A percentile compares a stretch with the other conserved stretches of the same genome.
Conservation (phyloP, 1,140 invertebrate genomes). For the Ceratina calcarata region DNA sequence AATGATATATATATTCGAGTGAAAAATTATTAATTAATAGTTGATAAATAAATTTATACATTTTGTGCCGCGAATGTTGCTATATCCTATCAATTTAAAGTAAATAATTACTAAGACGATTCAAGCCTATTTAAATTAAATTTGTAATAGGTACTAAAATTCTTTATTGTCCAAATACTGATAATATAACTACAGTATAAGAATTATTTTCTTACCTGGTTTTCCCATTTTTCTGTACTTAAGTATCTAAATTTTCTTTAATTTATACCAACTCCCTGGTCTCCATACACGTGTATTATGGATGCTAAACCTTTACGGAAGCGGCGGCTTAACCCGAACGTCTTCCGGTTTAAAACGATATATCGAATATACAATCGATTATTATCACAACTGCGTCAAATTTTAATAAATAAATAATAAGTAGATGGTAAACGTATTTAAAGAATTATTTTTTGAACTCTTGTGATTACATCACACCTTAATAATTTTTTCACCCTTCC, state of each 20-base stretch:
- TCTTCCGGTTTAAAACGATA: slow-evolving; percentile 26
- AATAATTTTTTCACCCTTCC: too few species aligned
- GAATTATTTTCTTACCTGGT: slow-evolving; percentile 43
- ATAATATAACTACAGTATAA: background rate
- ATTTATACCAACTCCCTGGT: background rate
- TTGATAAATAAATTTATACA: background rate
- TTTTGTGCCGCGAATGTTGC: background rate
- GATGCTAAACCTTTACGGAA: slow-evolving; percentile 33
- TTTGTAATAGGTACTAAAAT: background rate
- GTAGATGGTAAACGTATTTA: too few species aligned
- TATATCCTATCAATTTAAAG: background rate
- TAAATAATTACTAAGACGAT: background rate
- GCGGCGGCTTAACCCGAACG: background rate
- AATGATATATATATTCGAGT: background rate
- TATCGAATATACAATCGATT: slow-evolving; percentile 15
- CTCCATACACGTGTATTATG: slow-evolving; percentile 27
- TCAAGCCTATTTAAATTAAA: background rate
- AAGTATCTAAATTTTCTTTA: background rate
- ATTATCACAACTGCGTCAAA: too few species aligned
- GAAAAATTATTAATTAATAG: slow-evolving; percentile 2
- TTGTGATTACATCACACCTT: too few species aligned
- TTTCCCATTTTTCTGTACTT: slow-evolving; percentile 38
- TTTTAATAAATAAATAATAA: too few species aligned
- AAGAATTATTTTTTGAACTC: too few species aligned
- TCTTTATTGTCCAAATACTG: background rate